Evolutionary conservation across 1,140 invertebrate species (phyloP), one percentile per base, ranked within the genome.

Genomic region (Orchesella cincta): DNA sequence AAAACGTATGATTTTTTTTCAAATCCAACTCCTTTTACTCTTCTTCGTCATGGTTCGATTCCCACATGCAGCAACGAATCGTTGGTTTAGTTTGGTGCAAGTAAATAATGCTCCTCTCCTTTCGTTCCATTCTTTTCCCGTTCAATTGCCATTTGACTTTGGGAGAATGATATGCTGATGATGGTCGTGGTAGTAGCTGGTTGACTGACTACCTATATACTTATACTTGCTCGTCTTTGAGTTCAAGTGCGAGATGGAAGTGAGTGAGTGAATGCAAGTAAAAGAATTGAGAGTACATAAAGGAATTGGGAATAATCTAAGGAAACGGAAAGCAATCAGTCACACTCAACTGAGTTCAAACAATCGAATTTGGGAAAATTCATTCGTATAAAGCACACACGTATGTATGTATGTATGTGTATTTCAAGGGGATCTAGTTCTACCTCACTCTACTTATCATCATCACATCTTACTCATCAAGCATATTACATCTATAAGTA

Each of bases 251-350:
- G 54, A 5, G 54, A 18, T 57, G 54, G 54, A 67, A 46, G 39
- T 33, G 62, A 23, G 23, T 67, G 31, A 23, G 62, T 67, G 62
- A 67, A 33, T 8, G 26, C 26, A 5, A n/a, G 14, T 31, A 29
- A 67, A 67, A 57, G 52, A 46, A 18, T 46, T 8, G 23, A 57
- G 35, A 33, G 26, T 1, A 34, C 18, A 71, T 33, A 73, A 79
- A 72, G 74, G 76, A 76, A 82, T 79, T 76, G 81, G 77, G 79
- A 80, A 79, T 79, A 79, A 77, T 77, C 76, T 82, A 78, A 82
- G 81, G 81, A 82, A 82, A 82, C 81, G 81, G 81, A 82, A 81
- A 82, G 77, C 79, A 82, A 82, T 82, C 81, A 80, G 81, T 82
- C 77, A 76, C 78, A 80, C 79, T 82, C 77, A 70, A 82, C 77